phyloP scores from a whole-genome alignment of 1,140 invertebrate species.

The Metopolophium dirhodum region DNA sequence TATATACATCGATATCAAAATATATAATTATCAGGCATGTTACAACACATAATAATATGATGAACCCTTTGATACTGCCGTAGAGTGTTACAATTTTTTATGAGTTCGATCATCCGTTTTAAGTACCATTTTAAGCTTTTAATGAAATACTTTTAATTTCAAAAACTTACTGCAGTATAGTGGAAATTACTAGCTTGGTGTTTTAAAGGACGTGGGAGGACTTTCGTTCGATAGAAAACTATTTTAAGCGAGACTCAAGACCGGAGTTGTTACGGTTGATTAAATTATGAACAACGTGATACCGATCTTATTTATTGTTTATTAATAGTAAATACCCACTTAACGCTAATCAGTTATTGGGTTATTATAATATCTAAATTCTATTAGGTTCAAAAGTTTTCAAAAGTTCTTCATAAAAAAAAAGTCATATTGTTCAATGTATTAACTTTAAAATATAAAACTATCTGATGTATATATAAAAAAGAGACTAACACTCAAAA shows the following conservation, averaged over 20 bases:
- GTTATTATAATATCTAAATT: background rate
- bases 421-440: background rate
- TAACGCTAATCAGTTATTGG: background rate
- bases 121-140: background rate
- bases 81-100: background rate
- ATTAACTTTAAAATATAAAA: background rate
- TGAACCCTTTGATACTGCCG: background rate
- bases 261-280: background rate
- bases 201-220: background rate
- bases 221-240: background rate
- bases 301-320: background rate
- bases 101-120: background rate
- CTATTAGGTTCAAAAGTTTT: background rate
- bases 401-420: background rate
- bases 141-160: background rate
- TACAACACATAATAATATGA: background rate
- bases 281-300: background rate
- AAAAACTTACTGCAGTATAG: no score
- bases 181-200: background rate
- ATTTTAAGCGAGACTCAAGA: background rate
- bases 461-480: background rate
- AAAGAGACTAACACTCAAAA: background rate
- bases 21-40: background rate
- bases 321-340: background rate
- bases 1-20: background rate